A percentile compares a stretch with the other conserved stretches of the same genome.
Conservation (phyloP, 2,888 invertebrate genomes). For the Uloborus plumipes region DNA sequence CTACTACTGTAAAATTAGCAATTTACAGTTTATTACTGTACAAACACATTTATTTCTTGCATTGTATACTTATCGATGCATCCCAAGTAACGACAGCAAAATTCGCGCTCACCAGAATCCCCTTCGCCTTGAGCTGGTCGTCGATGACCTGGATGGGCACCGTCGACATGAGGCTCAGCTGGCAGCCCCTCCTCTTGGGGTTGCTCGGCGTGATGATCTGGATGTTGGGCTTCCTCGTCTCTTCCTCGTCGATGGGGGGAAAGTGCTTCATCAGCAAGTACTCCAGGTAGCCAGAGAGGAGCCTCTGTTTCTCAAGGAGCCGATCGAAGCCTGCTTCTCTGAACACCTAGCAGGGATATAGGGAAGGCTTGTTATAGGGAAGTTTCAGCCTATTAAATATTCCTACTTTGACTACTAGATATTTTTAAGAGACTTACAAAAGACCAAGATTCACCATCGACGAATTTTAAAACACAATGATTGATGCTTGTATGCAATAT, state of each 20-base stretch:
- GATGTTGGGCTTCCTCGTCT: constrained; percentile 41
- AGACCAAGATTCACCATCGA: too few species aligned
- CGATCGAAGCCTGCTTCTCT: constrained; percentile 73
- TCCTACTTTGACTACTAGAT: too few species aligned
- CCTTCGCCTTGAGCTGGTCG: constrained; percentile 72
- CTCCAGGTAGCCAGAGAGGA: constrained; percentile 76
- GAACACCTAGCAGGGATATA: constrained; percentile 71
- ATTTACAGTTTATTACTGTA: too few species aligned
- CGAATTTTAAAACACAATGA: too few species aligned
- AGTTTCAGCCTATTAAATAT: too few species aligned
- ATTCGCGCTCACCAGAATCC: constrained; percentile 74
- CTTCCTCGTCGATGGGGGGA: constrained; percentile 16
- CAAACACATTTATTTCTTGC: too few species aligned
- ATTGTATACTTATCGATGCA: too few species aligned
- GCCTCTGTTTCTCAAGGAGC: constrained; percentile 71
- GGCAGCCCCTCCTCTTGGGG: constrained; percentile 74
- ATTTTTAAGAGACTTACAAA: too few species aligned
- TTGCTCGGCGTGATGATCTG: constrained; percentile 74
- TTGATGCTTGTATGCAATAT: too few species aligned
- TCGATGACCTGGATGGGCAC: constrained; percentile 72
- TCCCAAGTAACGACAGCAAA: too few species aligned
- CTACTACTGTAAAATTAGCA: too few species aligned
- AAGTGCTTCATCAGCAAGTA: constrained; percentile 70
- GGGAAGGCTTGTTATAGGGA: too few species aligned
- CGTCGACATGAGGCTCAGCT: constrained; percentile 74